Evolutionary conservation across 2,888 invertebrate genomes (phyloP), one percentile per base, ranked within the genome.

Genomic region (Trichogramma dendrolimi): DNA sequence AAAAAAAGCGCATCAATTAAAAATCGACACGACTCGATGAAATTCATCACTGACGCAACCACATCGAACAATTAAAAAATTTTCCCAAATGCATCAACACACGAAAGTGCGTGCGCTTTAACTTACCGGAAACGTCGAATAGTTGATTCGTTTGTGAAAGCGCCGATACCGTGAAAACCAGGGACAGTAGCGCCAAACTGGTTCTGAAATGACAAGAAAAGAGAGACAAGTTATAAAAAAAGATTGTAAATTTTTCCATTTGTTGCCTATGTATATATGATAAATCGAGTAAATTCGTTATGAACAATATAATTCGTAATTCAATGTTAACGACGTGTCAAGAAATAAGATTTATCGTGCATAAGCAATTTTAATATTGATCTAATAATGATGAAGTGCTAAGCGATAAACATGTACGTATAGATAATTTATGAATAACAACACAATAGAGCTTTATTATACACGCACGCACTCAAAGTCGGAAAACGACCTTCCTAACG

Each of bases 61-160:
- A 41, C 43, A 7, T 46, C 27, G 7, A 6, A 11, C 41, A 6
- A 40, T 5, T 46, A 49, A 44, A 49, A 44, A 49, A 52, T 49
- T n/a, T 49, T 49, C 49, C 5, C 38, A 49, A 49, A 14, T 7
- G 7, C 48, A n/a, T 14, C 7, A 6, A 27, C 27, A 10, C 11
- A 27, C 47, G 4, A 10, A 11, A 48, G n/a, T 5, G 38, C 41
- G 42, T 42, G n/a, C 41, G n/a, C 4, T 4, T 47, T 5, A 40
- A 64, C 73, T 74, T 68, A 77, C 78, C 75, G 55, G 75, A 73
- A 69, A 77, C 67, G 64, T 76, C 72, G 61, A 75, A 74, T 57
- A 72, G 72, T 41, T 68, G 70, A 55, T 65, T 62, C 39, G 71
- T 61, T 57, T 75, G 70, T 53, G 75, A 70, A 67, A 74, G 63